phyloP scores from a whole-genome alignment of 2,797 vertebrate species.

The Centroberyx gerrardi region DNA sequence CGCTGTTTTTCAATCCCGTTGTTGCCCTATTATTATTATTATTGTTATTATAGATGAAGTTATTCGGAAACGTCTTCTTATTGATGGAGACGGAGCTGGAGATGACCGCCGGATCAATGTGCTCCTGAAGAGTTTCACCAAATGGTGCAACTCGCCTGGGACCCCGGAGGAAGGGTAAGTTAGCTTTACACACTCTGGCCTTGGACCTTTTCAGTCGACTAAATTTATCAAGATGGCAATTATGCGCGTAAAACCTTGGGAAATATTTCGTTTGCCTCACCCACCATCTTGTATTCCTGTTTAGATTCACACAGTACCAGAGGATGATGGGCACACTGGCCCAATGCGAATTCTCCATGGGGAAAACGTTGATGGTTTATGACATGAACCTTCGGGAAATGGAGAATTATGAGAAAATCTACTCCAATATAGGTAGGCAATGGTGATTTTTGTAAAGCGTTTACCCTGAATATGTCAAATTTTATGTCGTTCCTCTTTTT shows the following conservation, averaged over 20 bases:
- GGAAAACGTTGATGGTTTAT: conserved; percentile 97
- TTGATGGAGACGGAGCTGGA: conserved; percentile 97
- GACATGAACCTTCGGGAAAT: conserved; percentile 99
- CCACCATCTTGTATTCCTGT: not conserved
- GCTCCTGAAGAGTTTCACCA: conserved; percentile 96
- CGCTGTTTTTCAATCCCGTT: not conserved
- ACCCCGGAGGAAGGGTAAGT: conserved; percentile 95
- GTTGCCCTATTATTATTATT: not conserved
- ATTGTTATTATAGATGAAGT: conserved; percentile 88
- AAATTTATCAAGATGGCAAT: not conserved
- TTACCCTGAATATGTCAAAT: not conserved
- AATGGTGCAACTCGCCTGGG: conserved; percentile 93
- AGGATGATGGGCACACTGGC: conserved; percentile 95
- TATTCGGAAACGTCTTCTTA: conserved; percentile 96
- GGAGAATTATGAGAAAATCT: conserved; percentile 99
- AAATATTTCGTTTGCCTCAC: not conserved
- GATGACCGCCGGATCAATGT: conserved; percentile 97
- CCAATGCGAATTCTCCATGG: conserved; percentile 99
- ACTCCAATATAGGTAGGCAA: conserved; percentile 93
- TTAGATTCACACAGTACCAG: conserved; percentile 95
- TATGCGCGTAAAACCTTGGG: not conserved
- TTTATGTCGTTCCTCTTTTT: not conserved
- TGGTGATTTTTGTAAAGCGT: not conserved
- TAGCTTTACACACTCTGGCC: not conserved
- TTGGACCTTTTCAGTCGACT: not conserved